A percentile compares a stretch with the other conserved stretches of the same genome.
Evolutionary conservation across 1,140 invertebrate genomes (phyloP).

Genomic region (Elymnias hypermnestra): DNA sequence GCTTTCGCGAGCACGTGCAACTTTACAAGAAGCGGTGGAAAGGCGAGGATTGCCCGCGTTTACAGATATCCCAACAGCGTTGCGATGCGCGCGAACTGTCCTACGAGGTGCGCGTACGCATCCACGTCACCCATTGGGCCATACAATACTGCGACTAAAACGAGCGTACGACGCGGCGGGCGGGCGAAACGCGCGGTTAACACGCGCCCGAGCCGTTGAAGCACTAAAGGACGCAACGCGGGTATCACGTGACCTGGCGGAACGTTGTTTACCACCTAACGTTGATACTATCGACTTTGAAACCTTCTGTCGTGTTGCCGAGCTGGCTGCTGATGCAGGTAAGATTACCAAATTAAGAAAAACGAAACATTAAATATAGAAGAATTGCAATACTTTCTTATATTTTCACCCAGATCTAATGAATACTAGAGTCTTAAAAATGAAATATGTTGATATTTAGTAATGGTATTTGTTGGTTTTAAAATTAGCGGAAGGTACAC

Average conservation of each 20-base stretch:
- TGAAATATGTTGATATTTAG: too few relatives aligned
- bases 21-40: slow-evolving; percentile 80
- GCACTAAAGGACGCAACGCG: slow-evolving; percentile 52
- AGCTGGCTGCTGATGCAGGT: slow-evolving; percentile 71
- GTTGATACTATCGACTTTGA: slow-evolving; percentile 70
- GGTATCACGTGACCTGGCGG: slow-evolving; percentile 38
- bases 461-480: too few relatives aligned
- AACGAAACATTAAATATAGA: too few relatives aligned
- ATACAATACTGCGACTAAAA: slow-evolving; percentile 62
- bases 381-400: too few relatives aligned
- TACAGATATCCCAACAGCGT: slow-evolving; percentile 78
- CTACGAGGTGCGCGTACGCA: slow-evolving; percentile 62
- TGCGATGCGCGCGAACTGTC: slow-evolving; percentile 79
- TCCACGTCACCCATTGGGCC: slow-evolving; percentile 54
- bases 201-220: slow-evolving; percentile 41
- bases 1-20: slow-evolving; percentile 78
- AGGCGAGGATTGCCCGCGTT: slow-evolving; percentile 79
- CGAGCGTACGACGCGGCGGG: slow-evolving; percentile 65
- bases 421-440: too few relatives aligned
- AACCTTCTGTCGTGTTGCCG: slow-evolving; percentile 77
- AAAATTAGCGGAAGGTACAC: too few relatives aligned
- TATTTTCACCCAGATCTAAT: too few relatives aligned
- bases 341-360: too few relatives aligned
- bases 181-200: slow-evolving; percentile 38
- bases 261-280: slow-evolving; percentile 39